Evolutionary conservation across 2,888 invertebrate genomes (phyloP), one percentile per base, ranked within the genome.

Genomic region (Hecatera dysodea): DNA sequence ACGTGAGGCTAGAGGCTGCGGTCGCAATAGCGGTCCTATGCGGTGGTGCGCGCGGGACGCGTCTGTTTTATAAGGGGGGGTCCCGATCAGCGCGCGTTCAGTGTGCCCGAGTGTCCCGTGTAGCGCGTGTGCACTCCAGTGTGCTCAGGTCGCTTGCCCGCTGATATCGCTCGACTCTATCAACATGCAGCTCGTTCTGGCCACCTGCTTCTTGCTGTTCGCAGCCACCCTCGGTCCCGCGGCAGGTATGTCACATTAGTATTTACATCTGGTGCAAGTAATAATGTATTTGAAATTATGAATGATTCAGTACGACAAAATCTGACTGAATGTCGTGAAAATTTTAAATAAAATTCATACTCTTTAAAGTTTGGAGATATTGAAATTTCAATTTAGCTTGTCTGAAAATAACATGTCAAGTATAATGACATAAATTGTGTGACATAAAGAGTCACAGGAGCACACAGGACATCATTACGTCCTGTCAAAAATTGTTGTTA

Each of bases 21-120:
- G 70, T 78, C 91, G 91, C 79, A 74, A 88, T 86, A 87, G 88
- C 88, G 89, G 90, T 87, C 89, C 89, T 84, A 86, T 89, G 87
- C 87, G 83, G 90, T 93, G 92, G 92, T 90, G 90, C 87, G 92
- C 92, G 93, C 93, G 94, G 95, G 95, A 94, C 92, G 93, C 93
- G 91, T 91, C 93, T 92, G 91, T 90, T 92, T 94, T 95, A 95
- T 94, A 95, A 95, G 95, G 93, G 93, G 95, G 94, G 94, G 94
- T 93, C 93, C 95, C 91, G 94, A 90, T 90, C 90, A 91, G 90
- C 95, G 94, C 95, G 95, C 94, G 95, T 90, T 95, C 95, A 95
- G 95, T 95, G 94, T 94, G 93, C 94, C 95, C 92, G 92, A 91
- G 94, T 94, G 92, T 95, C 95, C 95, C 93, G 95, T 94, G 94